These are phyloP conservation scores for Passer domesticus DNA, from an alignment of 2,113 vertebrate species.

Conservation along the genomic window DNA sequence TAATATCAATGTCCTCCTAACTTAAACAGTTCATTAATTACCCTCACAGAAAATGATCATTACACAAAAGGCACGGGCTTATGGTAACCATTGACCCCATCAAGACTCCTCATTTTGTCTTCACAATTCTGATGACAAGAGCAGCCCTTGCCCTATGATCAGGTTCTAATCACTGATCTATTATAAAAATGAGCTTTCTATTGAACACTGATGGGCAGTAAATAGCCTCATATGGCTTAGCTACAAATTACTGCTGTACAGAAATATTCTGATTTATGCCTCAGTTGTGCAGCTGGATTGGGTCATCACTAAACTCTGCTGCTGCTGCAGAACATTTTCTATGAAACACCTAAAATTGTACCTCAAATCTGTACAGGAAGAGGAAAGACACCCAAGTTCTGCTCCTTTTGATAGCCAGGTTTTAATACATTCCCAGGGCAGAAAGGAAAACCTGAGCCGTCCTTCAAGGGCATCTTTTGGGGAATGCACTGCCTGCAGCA, in stretches of 20 bases:
- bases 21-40: conserved; percentile 4
- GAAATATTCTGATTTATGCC: not conserved
- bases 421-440: not conserved
- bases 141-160: not conserved
- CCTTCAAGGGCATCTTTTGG: not conserved
- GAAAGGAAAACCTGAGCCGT: not conserved
- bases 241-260: not conserved
- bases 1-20: not conserved
- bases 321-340: not conserved
- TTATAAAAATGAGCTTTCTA: not conserved
- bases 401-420: not conserved
- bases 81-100: not conserved
- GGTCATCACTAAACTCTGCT: not conserved
- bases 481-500: not conserved
- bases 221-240: not conserved
- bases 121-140: not conserved
- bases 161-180: not conserved
- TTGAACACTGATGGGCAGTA: not conserved
- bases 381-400: not conserved
- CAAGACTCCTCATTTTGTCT: not conserved
- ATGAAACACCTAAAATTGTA: not conserved
- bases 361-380: not conserved
- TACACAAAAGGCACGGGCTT: not conserved
- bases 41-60: not conserved
- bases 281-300: not conserved